Evolutionary conservation across 2,797 vertebrate genomes (phyloP).

Genomic region (Margarornis squamiger): DNA sequence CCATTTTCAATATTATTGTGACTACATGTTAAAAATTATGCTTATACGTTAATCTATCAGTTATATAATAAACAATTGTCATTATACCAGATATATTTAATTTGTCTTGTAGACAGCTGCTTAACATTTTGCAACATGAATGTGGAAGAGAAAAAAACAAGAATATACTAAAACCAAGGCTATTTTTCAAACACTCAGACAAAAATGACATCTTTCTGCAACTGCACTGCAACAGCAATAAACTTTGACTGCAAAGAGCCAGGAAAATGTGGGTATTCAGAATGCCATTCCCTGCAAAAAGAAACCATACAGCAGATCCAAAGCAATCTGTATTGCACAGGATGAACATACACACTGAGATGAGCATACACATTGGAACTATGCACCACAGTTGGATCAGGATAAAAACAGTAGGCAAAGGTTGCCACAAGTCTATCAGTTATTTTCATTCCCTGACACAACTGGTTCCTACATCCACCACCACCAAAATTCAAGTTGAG

Average conservation of each 20-base stretch:
- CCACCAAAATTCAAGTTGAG: neutral
- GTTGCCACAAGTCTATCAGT: neutral
- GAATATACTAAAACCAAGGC: neutral
- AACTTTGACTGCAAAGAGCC: neutral
- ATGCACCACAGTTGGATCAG: neutral
- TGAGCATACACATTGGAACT: neutral
- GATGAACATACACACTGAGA: neutral
- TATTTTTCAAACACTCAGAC: neutral
- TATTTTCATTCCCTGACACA: neutral
- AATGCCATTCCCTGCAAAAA: neutral
- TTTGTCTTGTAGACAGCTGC: neutral
- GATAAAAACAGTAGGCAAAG: neutral
- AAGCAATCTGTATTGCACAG: neutral
- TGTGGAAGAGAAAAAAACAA: neutral
- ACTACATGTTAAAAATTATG: neutral
- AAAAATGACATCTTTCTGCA: neutral
- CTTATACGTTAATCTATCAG: neutral
- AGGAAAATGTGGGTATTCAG: rapidly evolving
- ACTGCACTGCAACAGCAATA: neutral
- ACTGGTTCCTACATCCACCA: neutral
- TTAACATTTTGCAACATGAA: neutral
- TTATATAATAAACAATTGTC: neutral
- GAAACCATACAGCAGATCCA: neutral
- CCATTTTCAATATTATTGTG: neutral
- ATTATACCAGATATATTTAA: neutral